Percentiles rank a stretch among this genome's conserved stretches.
Conservation (phyloP, 2,797 vertebrate species). For the Eurystomus glaucurus region DNA sequence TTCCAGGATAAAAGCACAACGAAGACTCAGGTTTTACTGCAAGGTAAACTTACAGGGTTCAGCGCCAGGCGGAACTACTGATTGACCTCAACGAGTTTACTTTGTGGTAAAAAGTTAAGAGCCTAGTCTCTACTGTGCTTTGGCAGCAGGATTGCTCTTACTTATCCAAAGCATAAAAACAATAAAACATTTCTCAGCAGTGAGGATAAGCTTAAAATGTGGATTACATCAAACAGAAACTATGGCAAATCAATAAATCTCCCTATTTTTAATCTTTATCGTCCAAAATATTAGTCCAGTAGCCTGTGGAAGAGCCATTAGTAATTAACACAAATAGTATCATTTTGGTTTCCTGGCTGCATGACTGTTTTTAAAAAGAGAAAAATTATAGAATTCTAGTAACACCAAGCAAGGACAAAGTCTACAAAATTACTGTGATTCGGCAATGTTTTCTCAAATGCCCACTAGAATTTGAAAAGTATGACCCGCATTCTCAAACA, state of each 20-base stretch:
- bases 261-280: not conserved
- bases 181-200: not conserved
- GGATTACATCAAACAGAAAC: not conserved
- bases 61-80: not conserved
- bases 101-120: not conserved
- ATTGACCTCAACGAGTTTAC: not conserved
- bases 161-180: not conserved
- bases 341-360: not conserved
- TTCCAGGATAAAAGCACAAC: not conserved
- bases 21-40: not conserved
- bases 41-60: not conserved
- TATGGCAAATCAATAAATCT: not conserved
- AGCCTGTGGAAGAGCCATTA: not conserved
- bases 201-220: not conserved
- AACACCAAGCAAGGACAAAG: not conserved
- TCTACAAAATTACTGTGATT: not conserved
- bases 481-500: not conserved
- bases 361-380: not conserved
- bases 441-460: slow-evolving; percentile 2
- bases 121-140: not conserved
- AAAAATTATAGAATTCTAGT: not conserved
- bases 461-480: not conserved
- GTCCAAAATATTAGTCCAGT: not conserved
- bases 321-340: not conserved
- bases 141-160: not conserved